Evolutionary conservation across 2,888 invertebrate species (phyloP).

Genomic region (Cheilosia vernalis): DNA sequence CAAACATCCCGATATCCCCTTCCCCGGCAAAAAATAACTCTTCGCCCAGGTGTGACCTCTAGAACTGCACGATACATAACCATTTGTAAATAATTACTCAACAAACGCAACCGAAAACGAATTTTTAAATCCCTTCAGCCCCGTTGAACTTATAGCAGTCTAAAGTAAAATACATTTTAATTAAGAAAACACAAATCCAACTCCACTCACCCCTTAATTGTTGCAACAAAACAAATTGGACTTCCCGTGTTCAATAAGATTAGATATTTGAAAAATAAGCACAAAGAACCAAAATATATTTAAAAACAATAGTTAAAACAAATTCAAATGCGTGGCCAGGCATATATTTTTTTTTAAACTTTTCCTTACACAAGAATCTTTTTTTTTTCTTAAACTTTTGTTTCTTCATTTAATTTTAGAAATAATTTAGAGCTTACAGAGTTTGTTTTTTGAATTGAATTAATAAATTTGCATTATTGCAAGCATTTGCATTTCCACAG

Average conservation of each 20-base stretch:
- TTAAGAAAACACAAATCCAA: constrained; percentile 39
- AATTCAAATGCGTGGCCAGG: constrained; percentile 83
- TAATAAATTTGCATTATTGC: constrained; percentile 61
- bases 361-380: constrained; percentile 73
- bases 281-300: constrained; percentile 55
- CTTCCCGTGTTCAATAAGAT: constrained; percentile 38
- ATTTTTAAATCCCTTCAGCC: constrained; percentile 31
- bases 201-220: constrained; percentile 51
- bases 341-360: constrained; percentile 77
- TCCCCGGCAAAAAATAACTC: constrained; percentile 15
- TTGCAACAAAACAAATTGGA: constrained; percentile 54
- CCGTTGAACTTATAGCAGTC: constrained; percentile 36
- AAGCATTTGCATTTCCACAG: constrained; percentile 73
- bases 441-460: constrained; percentile 73
- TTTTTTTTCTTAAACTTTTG: constrained; percentile 44
- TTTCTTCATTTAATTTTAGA: constrained; percentile 64
- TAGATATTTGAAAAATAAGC: constrained; percentile 54
- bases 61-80: constrained; percentile 58
- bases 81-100: constrained; percentile 56
- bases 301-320: constrained; percentile 52
- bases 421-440: constrained; percentile 70
- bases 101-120: constrained; percentile 33
- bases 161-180: constrained; percentile 11
- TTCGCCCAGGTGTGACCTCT: constrained; percentile 39
- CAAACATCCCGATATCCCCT: constrained; percentile 21